A percentile compares a stretch with the other conserved stretches of the same genome.
Conservation (phyloP, 53 echinoderm and acorn worm species). For the Mesocentrotus franciscanus region DNA sequence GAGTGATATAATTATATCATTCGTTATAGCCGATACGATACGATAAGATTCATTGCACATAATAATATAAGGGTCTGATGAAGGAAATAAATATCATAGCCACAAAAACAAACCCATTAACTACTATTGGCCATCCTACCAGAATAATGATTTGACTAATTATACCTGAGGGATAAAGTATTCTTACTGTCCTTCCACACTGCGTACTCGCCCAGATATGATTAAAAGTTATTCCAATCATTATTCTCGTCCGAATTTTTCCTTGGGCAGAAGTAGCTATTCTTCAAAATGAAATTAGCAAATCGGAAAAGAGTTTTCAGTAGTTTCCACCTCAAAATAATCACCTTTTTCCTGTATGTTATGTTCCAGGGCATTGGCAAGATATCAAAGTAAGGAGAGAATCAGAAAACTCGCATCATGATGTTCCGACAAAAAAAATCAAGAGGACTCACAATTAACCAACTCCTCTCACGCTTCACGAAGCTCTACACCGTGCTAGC, state of each 20-base stretch:
- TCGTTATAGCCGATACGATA: neutral
- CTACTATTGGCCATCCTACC: neutral
- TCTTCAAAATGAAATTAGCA: neutral
- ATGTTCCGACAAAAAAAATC: too few relatives aligned
- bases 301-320: neutral
- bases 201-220: neutral
- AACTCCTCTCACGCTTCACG: too few relatives aligned
- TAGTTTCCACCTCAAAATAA: too few relatives aligned
- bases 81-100: neutral
- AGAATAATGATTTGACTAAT: conserved; percentile 2
- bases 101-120: neutral
- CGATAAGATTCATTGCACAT: neutral
- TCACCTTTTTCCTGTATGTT: too few relatives aligned
- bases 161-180: neutral
- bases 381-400: too few relatives aligned
- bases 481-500: too few relatives aligned
- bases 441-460: too few relatives aligned
- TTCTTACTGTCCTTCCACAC: neutral
- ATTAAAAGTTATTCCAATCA: neutral
- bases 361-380: too few relatives aligned
- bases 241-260: neutral
- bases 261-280: neutral
- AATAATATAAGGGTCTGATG: neutral
- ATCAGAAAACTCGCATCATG: too few relatives aligned
- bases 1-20: too few relatives aligned